Evolutionary conservation across 2,888 invertebrate genomes (phyloP).

Genomic region (Campopleginae sp.): DNA sequence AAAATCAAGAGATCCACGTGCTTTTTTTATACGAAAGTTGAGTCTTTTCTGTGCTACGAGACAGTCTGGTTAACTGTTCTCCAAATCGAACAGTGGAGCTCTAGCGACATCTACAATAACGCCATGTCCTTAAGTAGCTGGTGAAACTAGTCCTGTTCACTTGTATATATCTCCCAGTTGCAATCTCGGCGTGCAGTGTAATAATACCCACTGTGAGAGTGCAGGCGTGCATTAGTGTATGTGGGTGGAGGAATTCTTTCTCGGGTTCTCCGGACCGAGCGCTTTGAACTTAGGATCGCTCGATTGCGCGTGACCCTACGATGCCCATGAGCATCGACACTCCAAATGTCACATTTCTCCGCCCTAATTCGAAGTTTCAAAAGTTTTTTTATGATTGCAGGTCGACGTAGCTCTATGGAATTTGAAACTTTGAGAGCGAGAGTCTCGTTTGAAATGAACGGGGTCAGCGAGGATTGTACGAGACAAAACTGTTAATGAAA

Average conservation of each 20-base stretch:
- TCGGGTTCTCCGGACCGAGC: background rate
- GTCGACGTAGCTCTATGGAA: background rate
- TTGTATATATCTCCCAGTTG: slow-evolving; percentile 26
- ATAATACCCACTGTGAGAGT: background rate
- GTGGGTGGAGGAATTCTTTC: slow-evolving; percentile 11
- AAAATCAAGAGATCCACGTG: background rate
- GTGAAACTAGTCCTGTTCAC: slow-evolving; percentile 51
- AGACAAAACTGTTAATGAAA: background rate
- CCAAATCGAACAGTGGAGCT: slow-evolving; percentile 50
- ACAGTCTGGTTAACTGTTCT: background rate
- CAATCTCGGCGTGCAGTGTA: background rate
- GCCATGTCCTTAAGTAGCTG: slow-evolving; percentile 51
- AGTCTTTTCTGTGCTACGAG: background rate
- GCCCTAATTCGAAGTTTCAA: background rate
- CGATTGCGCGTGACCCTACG: background rate
- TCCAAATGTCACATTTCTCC: background rate
- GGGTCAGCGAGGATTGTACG: background rate
- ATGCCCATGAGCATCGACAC: background rate
- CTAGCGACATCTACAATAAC: slow-evolving; percentile 52
- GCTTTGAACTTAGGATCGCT: background rate
- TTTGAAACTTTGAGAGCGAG: background rate
- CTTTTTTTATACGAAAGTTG: background rate
- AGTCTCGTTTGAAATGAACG: background rate
- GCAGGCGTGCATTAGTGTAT: background rate
- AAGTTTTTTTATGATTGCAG: background rate